Base-by-base conservation (phyloP, 2,797 vertebrate species). In the Taenioides sp. region DNA sequence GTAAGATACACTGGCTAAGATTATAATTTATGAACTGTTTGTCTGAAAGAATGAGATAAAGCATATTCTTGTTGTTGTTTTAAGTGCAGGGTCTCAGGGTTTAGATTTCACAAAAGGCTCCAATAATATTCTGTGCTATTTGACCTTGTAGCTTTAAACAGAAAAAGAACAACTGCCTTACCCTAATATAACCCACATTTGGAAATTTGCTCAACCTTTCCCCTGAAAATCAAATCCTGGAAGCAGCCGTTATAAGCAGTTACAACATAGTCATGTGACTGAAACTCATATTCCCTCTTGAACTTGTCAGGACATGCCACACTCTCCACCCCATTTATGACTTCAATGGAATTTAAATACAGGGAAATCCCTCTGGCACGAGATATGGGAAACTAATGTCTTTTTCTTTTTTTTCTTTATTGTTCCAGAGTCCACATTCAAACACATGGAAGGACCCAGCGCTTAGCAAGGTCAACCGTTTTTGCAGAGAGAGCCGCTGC, bases 401-500 rank as follows among this genome's bases (percentile, higher is more conserved):
- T 75, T 66, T 65, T 0, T 71, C 4, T 61, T 18, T 31, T 25
- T 17, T 11, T 2, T 60, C 52, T 70, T 52, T 27, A 6, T 71
- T 28, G 0, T 88, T 73, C 25, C 92, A 98, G 97, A 97, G 95
- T 86, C 96, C 96, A 68, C 95, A 96, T 69, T 92, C 95, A 0
- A 94, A 95, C 0, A 93, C 94, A 7, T 96, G 95, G 93, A 98
- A 98, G 87, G 97, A 97, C 78, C 95, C 95, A 0, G 97, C 97
- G 58, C 80, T 99, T 86, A 96, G 95, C 84, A 96, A 97, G 91
- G 95, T 99, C 67, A 96, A 95, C 86, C 92, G 93, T 63, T 99
- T 98, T 91, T 99, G 98, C 92, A 95, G 95, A 82, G 96, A 98
- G 91, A 96, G 96, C 81, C 96, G 97, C 25, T 96, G 95, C 82